Evolutionary conservation across 2,888 invertebrate genomes (phyloP).

Genomic region (Pseudococcus jackbeardsleyi): DNA sequence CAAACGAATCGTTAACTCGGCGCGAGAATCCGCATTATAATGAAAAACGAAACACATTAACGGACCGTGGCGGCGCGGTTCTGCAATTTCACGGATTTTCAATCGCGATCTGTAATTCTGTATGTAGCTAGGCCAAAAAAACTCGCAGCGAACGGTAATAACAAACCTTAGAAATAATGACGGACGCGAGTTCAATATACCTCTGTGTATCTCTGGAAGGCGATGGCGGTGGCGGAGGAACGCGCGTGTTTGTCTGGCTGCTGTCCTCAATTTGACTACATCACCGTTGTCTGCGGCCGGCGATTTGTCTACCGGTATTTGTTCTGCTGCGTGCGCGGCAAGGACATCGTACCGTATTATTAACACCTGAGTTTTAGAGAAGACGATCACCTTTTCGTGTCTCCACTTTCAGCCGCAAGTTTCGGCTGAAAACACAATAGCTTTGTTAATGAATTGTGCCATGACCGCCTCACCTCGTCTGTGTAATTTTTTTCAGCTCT

Average conservation of each 20-base stretch:
- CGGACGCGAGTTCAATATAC: constrained; percentile 44
- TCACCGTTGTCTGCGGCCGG: constrained; percentile 21
- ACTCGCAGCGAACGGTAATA: not conserved
- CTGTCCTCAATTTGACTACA: constrained; percentile 52
- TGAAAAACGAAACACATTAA: not conserved
- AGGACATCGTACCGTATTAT: constrained; percentile 53
- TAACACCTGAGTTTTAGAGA: constrained; percentile 28
- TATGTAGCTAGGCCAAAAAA: not conserved
- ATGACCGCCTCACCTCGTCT: not conserved
- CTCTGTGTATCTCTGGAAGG: not conserved
- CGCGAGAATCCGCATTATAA: not conserved
- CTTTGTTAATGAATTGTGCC: constrained; percentile 29
- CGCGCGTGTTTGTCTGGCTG: constrained; percentile 22
- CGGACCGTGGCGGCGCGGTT: not conserved
- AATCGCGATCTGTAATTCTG: not conserved
- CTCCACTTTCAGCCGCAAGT: not conserved
- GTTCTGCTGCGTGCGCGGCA: constrained; percentile 20
- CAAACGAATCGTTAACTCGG: not conserved
- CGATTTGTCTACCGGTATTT: constrained; percentile 55
- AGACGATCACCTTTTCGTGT: constrained; percentile 1
- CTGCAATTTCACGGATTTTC: constrained; percentile 39
- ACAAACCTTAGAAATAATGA: constrained; percentile 14
- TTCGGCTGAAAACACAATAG: constrained; percentile 48
- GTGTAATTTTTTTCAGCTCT: too few species aligned
- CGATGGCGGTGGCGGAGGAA: not conserved